phyloP scores from a whole-genome alignment of 1,140 invertebrate species.

The Zaprionus ghesquierei region DNA sequence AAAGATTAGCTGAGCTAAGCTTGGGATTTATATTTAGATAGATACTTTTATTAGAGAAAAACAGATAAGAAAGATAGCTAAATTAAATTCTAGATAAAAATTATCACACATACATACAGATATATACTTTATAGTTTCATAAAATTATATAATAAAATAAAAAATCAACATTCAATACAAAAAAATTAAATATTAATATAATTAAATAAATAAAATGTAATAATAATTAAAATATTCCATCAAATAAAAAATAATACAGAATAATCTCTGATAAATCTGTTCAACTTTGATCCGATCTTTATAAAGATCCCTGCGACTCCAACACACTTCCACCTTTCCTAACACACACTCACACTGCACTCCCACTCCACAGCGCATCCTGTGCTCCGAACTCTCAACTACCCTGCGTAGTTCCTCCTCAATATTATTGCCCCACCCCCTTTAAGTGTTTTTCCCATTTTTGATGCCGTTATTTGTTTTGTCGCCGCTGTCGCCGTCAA shows the following conservation, averaged over 20 bases:
- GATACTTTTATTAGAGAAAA: too few species aligned
- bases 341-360: neutral
- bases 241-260: too few species aligned
- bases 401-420: conserved; percentile 24
- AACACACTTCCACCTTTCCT: neutral
- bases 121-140: too few species aligned
- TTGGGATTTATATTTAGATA: too few species aligned
- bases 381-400: conserved; percentile 4
- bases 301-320: neutral
- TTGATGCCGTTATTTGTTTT: conserved; percentile 76
- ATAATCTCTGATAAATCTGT: too few species aligned
- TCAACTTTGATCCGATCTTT: too few species aligned
- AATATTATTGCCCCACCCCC: conserved; percentile 24
- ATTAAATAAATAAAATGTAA: too few species aligned
- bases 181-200: too few species aligned
- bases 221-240: too few species aligned
- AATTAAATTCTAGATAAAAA: neutral
- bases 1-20: neutral
- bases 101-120: too few species aligned
- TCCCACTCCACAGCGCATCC: conserved; percentile 13
- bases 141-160: too few species aligned
- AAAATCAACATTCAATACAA: too few species aligned
- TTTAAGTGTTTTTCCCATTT: conserved; percentile 53
- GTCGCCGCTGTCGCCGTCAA: conserved; percentile 66
- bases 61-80: neutral